These are phyloP conservation scores for Sycophaga agraensis DNA, from an alignment of 1,140 invertebrate genomes.

Conservation along the genomic window DNA sequence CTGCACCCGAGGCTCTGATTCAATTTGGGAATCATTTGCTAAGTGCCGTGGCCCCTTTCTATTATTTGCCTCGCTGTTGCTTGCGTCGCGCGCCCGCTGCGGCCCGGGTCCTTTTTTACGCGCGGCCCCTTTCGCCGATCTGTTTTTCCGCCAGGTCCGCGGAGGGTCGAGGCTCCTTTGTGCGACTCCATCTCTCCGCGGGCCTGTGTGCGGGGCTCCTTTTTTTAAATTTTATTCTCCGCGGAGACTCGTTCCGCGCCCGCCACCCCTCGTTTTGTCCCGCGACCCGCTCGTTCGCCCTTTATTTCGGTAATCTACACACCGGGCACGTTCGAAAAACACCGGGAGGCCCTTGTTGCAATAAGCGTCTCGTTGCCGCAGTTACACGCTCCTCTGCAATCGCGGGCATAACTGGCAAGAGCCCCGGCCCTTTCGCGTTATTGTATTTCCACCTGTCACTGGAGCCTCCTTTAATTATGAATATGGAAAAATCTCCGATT, in stretches of 20 bases:
- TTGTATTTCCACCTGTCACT: no score
- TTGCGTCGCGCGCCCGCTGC: no score
- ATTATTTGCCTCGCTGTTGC: constrained; percentile 18
- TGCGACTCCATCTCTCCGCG: background rate
- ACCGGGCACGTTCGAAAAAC: background rate
- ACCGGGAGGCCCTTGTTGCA: background rate
- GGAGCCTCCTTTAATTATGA: no score
- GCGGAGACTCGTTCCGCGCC: no score
- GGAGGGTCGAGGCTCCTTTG: no score
- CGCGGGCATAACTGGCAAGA: no score
- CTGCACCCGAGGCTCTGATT: constrained; percentile 38
- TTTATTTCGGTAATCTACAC: constrained; percentile 5
- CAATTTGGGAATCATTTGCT: constrained; percentile 52
- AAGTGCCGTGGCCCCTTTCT: constrained; percentile 39
- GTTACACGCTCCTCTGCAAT: no score
- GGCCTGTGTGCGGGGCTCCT: no score
- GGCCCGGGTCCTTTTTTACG: no score
- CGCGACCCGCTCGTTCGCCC: background rate
- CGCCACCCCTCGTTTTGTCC: background rate
- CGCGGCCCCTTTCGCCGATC: background rate
- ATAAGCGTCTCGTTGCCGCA: background rate
- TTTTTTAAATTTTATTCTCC: constrained; percentile 12
- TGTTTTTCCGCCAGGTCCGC: background rate
- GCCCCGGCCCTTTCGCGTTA: no score
- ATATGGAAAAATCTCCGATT: no score